Evolutionary conservation across 2,113 vertebrate genomes (phyloP), one percentile per base, ranked within the genome.

Genomic region (Lampris incognitus): DNA sequence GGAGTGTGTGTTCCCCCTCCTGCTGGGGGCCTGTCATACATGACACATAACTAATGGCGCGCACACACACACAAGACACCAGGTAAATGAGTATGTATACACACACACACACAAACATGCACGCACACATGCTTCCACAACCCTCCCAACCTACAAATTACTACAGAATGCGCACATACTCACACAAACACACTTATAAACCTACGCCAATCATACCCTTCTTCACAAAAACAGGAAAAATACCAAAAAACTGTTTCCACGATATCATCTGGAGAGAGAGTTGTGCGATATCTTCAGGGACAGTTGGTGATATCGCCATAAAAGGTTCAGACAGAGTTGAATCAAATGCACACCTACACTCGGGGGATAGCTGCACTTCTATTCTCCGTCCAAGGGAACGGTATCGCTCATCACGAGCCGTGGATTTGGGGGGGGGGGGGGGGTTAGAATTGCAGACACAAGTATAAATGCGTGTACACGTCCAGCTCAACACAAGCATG

Each of bases 21-120:
- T 84, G 85, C 89, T 79, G 88, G 84, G 86, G 38, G 64, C 74
- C 83, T 91, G 84, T 92, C 92, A 87, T 13, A 77, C 78, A 81
- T 88, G 83, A 86, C 88, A 84, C 85, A 87, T 75, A 78, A 56
- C 85, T 79, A 60, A 83, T 78, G 66, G 71, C 69, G 73, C 81
- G 41, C 71, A 48, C 73, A 66, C 67, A 54, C 59, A 69, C 61
- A 64, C 52, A 24, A 24, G 24, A 24, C 24, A 24, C 24, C 24
- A 24, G 24, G 24, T 24, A 24, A 24, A 24, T 24, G 24, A 24
- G 24, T 24, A 24, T 24, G 24, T 24, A 24, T 24, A 40, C 81
- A 58, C 78, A 68, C 51, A 50, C 70, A 59, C 57, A 67, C 58
- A 70, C 46, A 49, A 24, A 38, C 36, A 50, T 4, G 36, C 24